Percentiles rank a stretch among this genome's conserved stretches.
Evolutionary conservation across 2,888 invertebrate genomes (phyloP).

Genomic region (Erpobdella octoculata): DNA sequence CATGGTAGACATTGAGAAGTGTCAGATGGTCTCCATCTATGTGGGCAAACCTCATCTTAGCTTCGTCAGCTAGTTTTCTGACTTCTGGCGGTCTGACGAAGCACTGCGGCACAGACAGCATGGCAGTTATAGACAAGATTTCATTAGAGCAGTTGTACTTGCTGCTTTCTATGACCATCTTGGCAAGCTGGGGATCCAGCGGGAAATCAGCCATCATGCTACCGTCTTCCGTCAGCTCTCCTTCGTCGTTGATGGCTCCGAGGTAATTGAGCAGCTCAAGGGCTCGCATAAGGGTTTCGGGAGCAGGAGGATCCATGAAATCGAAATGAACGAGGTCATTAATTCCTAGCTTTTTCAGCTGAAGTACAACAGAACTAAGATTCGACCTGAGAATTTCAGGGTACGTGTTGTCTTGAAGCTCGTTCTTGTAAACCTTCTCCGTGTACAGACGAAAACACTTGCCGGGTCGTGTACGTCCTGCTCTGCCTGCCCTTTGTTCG

Average conservation of each 20-base stretch:
- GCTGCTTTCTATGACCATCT: constrained; percentile 98
- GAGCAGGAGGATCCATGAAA: constrained; percentile 99
- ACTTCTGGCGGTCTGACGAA: constrained; percentile 68
- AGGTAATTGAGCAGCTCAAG: constrained; percentile 91
- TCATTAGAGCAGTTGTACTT: constrained; percentile 95
- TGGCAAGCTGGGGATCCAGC: constrained; percentile 90
- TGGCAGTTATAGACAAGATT: constrained; percentile 92
- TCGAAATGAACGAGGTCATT: constrained; percentile 95
- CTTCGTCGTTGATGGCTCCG: constrained; percentile 80
- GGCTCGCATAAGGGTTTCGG: constrained; percentile 93
- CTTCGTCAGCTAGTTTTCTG: constrained; percentile 84
- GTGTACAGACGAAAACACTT: constrained; percentile 94
- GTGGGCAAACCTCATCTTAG: constrained; percentile 98
- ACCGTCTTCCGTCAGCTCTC: constrained; percentile 58
- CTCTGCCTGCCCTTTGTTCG: constrained; percentile 90
- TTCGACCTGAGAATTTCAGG: constrained; percentile 98
- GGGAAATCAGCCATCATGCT: constrained; percentile 96
- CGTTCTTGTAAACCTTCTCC: constrained; percentile 93
- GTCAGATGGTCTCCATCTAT: constrained; percentile 96
- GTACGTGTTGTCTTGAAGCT: constrained; percentile 74
- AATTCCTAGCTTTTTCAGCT: constrained; percentile 98
- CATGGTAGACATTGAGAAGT: constrained; percentile 92
- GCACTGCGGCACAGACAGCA: constrained; percentile 97
- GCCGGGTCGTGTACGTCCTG: constrained; percentile 94
- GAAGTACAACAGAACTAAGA: constrained; percentile 86